Base-by-base conservation (phyloP, 2,797 vertebrate genomes). In the Vipera latastei region DNA sequence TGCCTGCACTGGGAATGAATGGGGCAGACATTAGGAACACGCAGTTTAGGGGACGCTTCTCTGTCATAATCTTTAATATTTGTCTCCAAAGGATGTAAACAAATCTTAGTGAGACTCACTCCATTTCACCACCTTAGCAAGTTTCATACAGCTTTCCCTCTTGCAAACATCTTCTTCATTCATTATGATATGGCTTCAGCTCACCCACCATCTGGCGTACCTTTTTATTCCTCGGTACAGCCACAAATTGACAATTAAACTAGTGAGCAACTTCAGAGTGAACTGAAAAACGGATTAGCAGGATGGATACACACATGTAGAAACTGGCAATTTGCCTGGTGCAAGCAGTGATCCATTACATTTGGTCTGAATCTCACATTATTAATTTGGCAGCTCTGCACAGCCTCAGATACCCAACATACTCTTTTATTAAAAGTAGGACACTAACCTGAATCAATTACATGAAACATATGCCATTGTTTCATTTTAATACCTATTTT, bases 271-370 rank as follows among this genome's bases (percentile, higher is more conserved):
- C 69, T 91, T 93, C 89, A 92, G 95, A 93, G 88, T 92, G 78
- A 25, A 11, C 73, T 95, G 93, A 91, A 95, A 73, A 96, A 18
- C 93, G 96, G 94, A 95, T 95, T 92, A 96, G 59, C 38, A 69
- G 96, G 91, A 94, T 16, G 92, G 78, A 94, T 94, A 60, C 69
- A 88, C 53, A 28, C 38, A 91, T 73, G 55, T 55, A 91, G 57
- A 94, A 51, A 93, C 57, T 94, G 96, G 92, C 91, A 96, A 48
- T 93, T 93, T 92, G 95, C 91, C 93, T 63, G 25, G 88, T 94
- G 65, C 94, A 96, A 94, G 88, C 86, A 92, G 32, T 95, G 60
- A 95, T 89, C 91, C 44, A 89, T 93, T 11, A 32, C 86, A 55
- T 91, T 0, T 89, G 73, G 20, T 48, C 11, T 65, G 86, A 92